A percentile compares a stretch with the other conserved stretches of the same genome.
phyloP scores from a whole-genome alignment of 2,888 invertebrate species.

The Tiphia femorata region DNA sequence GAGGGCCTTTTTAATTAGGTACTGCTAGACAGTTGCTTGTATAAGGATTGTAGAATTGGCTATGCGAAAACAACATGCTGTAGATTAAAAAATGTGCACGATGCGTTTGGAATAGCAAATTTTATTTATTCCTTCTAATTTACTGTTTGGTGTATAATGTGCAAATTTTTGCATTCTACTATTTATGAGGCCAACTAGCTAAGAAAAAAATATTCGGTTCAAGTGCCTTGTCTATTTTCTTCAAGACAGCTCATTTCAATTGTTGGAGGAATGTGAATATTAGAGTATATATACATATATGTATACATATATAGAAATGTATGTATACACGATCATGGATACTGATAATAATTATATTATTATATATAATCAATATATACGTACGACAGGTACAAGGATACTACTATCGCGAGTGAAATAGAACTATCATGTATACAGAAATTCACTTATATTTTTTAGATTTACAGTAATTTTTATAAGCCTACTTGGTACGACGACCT shows the following conservation, averaged over 20 bases:
- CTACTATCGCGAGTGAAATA: slow-evolving; percentile 41
- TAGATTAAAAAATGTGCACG: slow-evolving; percentile 36
- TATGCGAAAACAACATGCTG: slow-evolving; percentile 28
- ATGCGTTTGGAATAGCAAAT: slow-evolving; percentile 43
- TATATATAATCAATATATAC: slow-evolving; percentile 37
- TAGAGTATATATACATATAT: slow-evolving; percentile 49
- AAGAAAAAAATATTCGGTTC: slow-evolving; percentile 65
- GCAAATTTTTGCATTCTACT: slow-evolving; percentile 50
- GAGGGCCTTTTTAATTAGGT: slow-evolving; percentile 40
- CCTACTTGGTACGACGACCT: slow-evolving; percentile 63
- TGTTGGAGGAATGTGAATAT: slow-evolving; percentile 68
- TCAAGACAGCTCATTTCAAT: slow-evolving; percentile 67
- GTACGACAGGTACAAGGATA: slow-evolving; percentile 42
- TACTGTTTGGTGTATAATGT: slow-evolving; percentile 47
- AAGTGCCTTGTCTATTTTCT: slow-evolving; percentile 69
- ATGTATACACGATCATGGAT: slow-evolving; percentile 36
- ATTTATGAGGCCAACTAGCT: slow-evolving; percentile 65
- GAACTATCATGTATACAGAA: slow-evolving; percentile 53
- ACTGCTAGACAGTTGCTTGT: slow-evolving; percentile 29
- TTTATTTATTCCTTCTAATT: slow-evolving; percentile 46
- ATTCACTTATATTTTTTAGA: slow-evolving; percentile 68
- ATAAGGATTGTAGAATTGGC: slow-evolving; percentile 26
- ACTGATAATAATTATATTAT: slow-evolving; percentile 47
- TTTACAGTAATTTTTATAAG: slow-evolving; percentile 67
- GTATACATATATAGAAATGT: slow-evolving; percentile 13